Evolutionary conservation across 2,797 vertebrate genomes (phyloP), one percentile per base, ranked within the genome.

Genomic region (Sparidentex hasta): DNA sequence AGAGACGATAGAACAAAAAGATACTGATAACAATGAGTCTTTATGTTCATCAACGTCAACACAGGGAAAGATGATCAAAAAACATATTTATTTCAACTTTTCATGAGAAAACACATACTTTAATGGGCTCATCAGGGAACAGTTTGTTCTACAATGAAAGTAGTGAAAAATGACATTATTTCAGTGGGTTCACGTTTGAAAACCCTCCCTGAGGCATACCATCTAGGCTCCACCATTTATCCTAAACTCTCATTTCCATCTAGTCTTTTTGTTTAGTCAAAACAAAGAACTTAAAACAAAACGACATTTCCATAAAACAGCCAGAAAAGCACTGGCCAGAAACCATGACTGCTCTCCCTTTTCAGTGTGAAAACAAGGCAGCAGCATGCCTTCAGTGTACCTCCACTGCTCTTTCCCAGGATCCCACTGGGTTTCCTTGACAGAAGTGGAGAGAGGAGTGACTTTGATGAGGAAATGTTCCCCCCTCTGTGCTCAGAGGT

Each of bases 381-480:
- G 80, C 87, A 74, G 73, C 65, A 18, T 29, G 69, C 74, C 70
- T 65, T 71, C 69, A 80, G 80, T 81, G 84, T 80, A 38, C 48
- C 47, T 6, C 66, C 74, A 59, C 21, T 63, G 74, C 84, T 83
- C 78, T 87, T 66, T 85, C 78, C 85, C 71, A 78, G 79, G 43
- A 83, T 94, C 86, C 93, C 82, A 82, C 87, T 81, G 88, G 81
- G 90, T 72, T 87, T 92, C 84, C 82, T 77, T 86, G 81, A 90
- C 87, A 90, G 84, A 87, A 85, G 83, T 75, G 72, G 48, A 78
- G 59, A 78, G 69, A 81, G 65, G 70, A 88, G 76, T 41, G 85
- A 78, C 90, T 95, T 94, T 94, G 86, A 92, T 91, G 88, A 83
- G 83, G 76, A 82, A 85, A 85, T 75, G 64, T 82, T 76, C 66